Evolutionary conservation across 1,140 invertebrate species (phyloP).

Genomic region (Berghia stephanieae): DNA sequence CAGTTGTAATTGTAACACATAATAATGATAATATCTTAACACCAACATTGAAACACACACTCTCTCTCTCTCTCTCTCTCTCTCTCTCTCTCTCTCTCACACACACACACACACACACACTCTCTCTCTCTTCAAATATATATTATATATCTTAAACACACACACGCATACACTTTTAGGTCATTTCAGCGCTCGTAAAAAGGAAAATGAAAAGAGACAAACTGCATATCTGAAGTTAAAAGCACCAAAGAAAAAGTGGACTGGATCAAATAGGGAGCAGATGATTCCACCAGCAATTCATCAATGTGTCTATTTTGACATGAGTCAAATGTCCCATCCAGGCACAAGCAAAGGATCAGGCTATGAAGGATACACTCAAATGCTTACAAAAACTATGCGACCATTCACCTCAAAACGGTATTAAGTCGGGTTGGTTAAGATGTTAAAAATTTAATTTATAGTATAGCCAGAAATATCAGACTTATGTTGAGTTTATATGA

Average conservation of each 20-base stretch:
- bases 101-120: slow-evolving; percentile 11
- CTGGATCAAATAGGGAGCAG: too few species aligned
- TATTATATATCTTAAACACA: neutral
- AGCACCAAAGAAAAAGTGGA: neutral
- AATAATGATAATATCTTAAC: neutral
- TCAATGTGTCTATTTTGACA: too few species aligned
- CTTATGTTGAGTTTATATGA: too few species aligned
- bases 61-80: slow-evolving; percentile 22
- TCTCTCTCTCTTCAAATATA: slow-evolving; percentile 13
- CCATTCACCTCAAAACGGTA: too few species aligned
- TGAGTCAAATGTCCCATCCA: too few species aligned
- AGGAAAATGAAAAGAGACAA: neutral
- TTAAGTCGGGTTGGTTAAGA: too few species aligned
- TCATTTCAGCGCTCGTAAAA: neutral
- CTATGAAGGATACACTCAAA: too few species aligned
- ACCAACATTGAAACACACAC: neutral
- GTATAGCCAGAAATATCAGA: too few species aligned
- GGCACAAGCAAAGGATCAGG: too few species aligned
- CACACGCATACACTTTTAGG: neutral
- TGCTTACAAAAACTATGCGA: too few species aligned
- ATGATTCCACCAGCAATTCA: too few species aligned
- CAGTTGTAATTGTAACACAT: neutral
- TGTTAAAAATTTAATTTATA: too few species aligned
- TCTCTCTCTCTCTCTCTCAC: slow-evolving; percentile 31
- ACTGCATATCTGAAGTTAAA: neutral